Percentiles rank a stretch among this genome's conserved stretches.
phyloP scores from a whole-genome alignment of 1,140 invertebrate genomes.

The Pseudachorutes palmiensis region DNA sequence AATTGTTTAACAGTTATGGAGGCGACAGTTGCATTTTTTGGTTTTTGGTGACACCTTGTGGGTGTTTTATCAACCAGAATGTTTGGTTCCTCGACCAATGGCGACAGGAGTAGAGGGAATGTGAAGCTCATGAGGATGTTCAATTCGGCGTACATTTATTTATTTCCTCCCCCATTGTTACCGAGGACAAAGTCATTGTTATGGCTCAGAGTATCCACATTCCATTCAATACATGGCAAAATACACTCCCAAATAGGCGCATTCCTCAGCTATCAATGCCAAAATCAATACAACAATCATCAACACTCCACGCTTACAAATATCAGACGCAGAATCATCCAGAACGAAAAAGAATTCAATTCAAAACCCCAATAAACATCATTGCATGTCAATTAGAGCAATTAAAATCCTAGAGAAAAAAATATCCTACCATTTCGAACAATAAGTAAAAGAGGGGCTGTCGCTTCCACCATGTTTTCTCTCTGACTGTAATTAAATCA shows the following conservation, averaged over 20 bases:
- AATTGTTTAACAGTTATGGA: not conserved
- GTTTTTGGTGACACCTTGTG: not conserved
- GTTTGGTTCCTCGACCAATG: not conserved
- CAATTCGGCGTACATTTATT: not conserved
- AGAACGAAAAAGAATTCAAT: no score
- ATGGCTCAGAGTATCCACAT: not conserved
- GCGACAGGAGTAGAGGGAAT: not conserved
- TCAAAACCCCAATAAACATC: no score
- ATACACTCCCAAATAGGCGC: not conserved
- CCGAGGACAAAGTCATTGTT: not conserved
- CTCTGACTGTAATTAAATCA: no score
- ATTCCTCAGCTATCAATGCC: not conserved
- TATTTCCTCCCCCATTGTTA: not conserved
- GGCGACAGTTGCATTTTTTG: not conserved
- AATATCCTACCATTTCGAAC: no score
- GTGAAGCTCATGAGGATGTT: no score
- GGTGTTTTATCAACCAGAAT: not conserved
- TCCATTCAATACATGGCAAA: not conserved
- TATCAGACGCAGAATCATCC: no score
- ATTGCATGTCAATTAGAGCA: no score
- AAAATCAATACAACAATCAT: not conserved
- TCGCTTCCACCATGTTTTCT: no score
- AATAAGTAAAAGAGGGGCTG: no score
- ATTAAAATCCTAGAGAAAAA: no score
- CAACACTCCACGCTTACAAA: no score